Percentiles rank a stretch among this genome's conserved stretches.
These are phyloP conservation scores for Todus mexicanus DNA, from an alignment of 2,797 vertebrate genomes.

Conservation along the genomic window DNA sequence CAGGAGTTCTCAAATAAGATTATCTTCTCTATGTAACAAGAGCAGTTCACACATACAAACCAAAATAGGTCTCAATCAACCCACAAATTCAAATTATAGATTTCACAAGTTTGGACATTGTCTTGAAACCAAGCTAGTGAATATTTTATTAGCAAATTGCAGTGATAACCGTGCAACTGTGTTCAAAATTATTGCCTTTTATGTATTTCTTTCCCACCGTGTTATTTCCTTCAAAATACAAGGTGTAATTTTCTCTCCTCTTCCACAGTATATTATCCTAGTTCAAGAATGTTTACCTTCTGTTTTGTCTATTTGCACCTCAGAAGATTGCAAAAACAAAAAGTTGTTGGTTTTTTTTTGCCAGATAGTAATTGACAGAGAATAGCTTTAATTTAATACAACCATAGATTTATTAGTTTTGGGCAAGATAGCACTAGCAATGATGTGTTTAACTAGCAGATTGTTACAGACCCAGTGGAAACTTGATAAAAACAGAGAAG, in stretches of 20 bases:
- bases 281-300: background rate
- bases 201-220: background rate
- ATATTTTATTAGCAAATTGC: slow-evolving; percentile 1
- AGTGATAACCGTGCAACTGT: background rate
- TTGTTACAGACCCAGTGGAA: background rate
- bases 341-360: background rate
- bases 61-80: slow-evolving; percentile 2
- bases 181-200: background rate
- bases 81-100: slow-evolving; percentile 1
- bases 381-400: background rate
- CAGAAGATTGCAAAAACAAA: background rate
- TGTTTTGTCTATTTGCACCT: background rate
- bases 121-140: background rate
- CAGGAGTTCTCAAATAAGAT: background rate
- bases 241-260: background rate
- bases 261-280: background rate
- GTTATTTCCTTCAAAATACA: slow-evolving; percentile 1
- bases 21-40: background rate
- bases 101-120: background rate
- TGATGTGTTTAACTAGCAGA: background rate
- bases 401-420: background rate
- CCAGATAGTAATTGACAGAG: background rate
- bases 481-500: background rate
- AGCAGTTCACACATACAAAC: background rate
- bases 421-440: background rate